Evolutionary conservation across 2,797 vertebrate genomes (phyloP).

Genomic region (Argentina silus): DNA sequence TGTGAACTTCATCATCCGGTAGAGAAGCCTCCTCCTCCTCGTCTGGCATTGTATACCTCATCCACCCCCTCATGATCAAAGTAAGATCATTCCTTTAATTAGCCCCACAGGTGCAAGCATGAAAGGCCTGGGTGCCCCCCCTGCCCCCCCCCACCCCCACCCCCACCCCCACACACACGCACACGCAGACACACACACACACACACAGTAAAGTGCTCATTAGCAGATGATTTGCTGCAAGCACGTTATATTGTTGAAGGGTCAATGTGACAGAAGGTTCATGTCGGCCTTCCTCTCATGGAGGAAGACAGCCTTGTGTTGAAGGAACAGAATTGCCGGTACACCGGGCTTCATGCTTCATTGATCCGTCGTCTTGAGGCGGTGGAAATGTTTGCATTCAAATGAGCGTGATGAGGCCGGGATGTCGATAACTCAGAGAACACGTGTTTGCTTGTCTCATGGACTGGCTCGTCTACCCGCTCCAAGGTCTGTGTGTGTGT

Average conservation of each 20-base stretch:
- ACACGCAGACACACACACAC: neutral
- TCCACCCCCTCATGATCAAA: conserved; percentile 55
- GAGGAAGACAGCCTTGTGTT: conserved; percentile 13
- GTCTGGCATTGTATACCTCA: conserved; percentile 13
- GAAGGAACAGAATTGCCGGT: neutral
- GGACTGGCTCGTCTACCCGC: neutral
- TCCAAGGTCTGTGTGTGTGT: neutral
- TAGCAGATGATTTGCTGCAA: conserved; percentile 35
- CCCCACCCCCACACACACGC: conserved; percentile 3
- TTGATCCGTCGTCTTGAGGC: neutral
- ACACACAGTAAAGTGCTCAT: conserved; percentile 30
- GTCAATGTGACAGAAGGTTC: conserved; percentile 45
- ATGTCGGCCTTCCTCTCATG: conserved; percentile 19
- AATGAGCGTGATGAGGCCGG: neutral
- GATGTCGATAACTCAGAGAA: neutral
- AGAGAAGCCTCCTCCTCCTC: conserved; percentile 10
- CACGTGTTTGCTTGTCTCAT: neutral
- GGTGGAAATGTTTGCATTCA: neutral
- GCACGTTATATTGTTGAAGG: conserved; percentile 43
- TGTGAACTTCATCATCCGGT: conserved; percentile 16
- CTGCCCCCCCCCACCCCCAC: conserved; percentile 1
- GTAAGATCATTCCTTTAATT: conserved; percentile 62
- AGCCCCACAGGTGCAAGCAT: conserved; percentile 56
- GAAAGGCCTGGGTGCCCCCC: conserved; percentile 27
- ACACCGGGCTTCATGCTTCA: neutral